phyloP scores from a whole-genome alignment of 2,888 invertebrate genomes.

The Pachliopta kotzebuea region DNA sequence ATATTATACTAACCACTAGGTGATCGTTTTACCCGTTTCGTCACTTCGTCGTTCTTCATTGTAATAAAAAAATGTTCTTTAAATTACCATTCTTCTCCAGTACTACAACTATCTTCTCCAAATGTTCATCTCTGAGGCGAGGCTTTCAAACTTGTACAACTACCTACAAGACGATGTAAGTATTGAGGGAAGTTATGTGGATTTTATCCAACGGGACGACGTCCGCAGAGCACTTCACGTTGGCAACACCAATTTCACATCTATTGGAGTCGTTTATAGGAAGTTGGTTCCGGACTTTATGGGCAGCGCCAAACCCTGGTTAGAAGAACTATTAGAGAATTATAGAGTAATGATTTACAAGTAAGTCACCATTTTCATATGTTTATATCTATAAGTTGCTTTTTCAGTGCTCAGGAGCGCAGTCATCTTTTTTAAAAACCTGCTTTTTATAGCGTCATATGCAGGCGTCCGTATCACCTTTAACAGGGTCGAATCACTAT shows the following conservation, averaged over 20 bases:
- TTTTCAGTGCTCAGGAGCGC: no score
- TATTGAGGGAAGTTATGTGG: conserved; percentile 62
- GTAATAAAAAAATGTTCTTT: no score
- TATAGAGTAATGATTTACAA: conserved; percentile 82
- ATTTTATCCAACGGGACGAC: conserved; percentile 65
- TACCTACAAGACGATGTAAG: conserved; percentile 64
- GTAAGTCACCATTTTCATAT: conserved; percentile 50
- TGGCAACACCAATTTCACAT: conserved; percentile 73
- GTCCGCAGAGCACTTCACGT: conserved; percentile 76
- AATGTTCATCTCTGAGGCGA: conserved; percentile 66
- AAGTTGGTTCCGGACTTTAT: conserved; percentile 78
- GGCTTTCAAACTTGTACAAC: conserved; percentile 73
- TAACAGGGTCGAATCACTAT: no score
- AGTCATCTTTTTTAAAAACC: no score
- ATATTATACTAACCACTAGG: no score
- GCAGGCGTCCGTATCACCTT: no score
- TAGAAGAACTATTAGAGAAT: conserved; percentile 76
- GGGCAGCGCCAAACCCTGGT: conserved; percentile 79
- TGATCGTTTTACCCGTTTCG: no score
- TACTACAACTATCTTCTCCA: conserved; percentile 74
- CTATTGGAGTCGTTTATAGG: conserved; percentile 72
- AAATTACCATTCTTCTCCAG: conserved; percentile 46
- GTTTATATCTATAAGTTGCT: neutral
- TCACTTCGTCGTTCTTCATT: no score
- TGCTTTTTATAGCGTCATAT: no score